Conservation (phyloP, 2,888 invertebrate species). For the Pogonocherus hispidulus region DNA sequence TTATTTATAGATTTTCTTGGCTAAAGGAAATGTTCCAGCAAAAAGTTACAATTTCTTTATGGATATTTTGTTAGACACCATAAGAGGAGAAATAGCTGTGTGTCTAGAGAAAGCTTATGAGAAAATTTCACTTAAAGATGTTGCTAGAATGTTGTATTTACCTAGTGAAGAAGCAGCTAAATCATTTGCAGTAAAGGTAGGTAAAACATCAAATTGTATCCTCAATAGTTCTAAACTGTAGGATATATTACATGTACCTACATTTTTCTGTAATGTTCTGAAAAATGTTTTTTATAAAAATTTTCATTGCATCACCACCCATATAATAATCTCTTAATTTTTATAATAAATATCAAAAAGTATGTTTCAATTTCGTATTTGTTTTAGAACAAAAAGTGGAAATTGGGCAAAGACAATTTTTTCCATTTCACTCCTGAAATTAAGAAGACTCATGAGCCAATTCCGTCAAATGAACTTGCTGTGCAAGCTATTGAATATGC, state of each 20-base stretch:
- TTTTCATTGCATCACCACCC: too few species aligned
- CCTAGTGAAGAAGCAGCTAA: constrained; percentile 82
- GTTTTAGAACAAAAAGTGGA: constrained; percentile 84
- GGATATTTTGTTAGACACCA: constrained; percentile 94
- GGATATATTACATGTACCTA: not conserved
- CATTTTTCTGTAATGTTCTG: not conserved
- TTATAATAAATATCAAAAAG: too few species aligned
- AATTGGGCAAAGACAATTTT: constrained; percentile 80
- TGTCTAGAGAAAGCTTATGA: constrained; percentile 98
- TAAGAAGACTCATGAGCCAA: constrained; percentile 80
- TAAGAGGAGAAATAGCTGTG: constrained; percentile 95
- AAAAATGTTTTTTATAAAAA: not conserved
- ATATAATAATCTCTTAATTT: too few species aligned
- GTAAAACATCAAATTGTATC: too few species aligned
- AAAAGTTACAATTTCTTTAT: constrained; percentile 97
- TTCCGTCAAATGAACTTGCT: constrained; percentile 92
- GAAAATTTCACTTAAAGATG: constrained; percentile 88
- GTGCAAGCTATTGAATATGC: constrained; percentile 97
- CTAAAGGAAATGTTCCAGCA: constrained; percentile 96
- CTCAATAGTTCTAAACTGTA: too few species aligned
- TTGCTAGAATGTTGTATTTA: constrained; percentile 90
- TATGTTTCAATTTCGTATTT: not conserved
- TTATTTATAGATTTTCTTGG: constrained; percentile 80
- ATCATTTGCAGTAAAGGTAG: constrained; percentile 84
- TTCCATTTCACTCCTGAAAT: constrained; percentile 86